phyloP scores from a whole-genome alignment of 2,113 vertebrate species.

The Otis tarda region DNA sequence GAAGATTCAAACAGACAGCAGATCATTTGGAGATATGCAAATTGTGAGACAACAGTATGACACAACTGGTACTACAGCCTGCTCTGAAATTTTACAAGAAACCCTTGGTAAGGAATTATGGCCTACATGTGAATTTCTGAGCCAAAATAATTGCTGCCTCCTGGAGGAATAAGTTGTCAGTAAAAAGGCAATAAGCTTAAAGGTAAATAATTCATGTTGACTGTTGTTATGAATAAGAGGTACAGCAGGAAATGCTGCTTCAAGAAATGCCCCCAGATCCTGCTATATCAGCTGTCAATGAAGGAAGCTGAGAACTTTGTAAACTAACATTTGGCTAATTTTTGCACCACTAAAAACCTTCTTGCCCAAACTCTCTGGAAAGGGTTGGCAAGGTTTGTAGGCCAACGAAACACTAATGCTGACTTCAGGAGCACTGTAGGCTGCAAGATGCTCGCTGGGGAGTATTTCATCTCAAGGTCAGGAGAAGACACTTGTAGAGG shows the following conservation, averaged over 20 bases:
- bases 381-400: background rate
- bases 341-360: background rate
- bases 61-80: slow-evolving; percentile 1
- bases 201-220: slow-evolving; percentile 13
- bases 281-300: background rate
- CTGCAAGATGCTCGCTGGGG: background rate
- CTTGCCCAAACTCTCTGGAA: background rate
- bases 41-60: background rate
- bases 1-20: slow-evolving; percentile 33
- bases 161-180: slow-evolving; percentile 2
- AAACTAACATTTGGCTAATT: background rate
- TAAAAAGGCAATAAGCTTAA: background rate
- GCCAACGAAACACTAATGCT: background rate
- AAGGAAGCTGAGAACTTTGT: background rate
- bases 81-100: slow-evolving; percentile 1
- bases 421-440: background rate
- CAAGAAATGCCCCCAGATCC: background rate
- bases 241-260: background rate
- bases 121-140: slow-evolving; percentile 1
- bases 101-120: background rate
- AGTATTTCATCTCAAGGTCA: background rate
- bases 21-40: slow-evolving; percentile 31
- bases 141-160: background rate
- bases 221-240: background rate
- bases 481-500: background rate